Conservation (phyloP, 2,113 vertebrate species). For the Sinocyclocheilus maitianheensis region DNA sequence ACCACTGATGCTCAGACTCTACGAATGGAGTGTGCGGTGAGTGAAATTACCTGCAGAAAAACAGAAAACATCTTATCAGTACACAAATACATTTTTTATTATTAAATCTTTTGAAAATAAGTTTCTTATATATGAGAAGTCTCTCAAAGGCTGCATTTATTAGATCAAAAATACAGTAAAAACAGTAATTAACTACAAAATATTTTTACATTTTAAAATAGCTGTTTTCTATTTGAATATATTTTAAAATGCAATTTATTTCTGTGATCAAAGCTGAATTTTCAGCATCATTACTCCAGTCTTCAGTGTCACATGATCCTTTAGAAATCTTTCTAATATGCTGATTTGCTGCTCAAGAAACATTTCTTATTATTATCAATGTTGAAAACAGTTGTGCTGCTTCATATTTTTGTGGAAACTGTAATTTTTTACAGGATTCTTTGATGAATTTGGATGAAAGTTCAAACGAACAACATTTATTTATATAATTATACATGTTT, state of each 20-base stretch:
- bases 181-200: not conserved
- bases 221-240: too few species aligned
- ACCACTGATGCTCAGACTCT: slow-evolving; percentile 68
- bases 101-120: not conserved
- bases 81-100: not conserved
- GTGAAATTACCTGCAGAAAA: slow-evolving; percentile 58
- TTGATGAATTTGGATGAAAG: not conserved
- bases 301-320: not conserved
- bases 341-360: not conserved
- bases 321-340: not conserved
- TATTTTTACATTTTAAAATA: too few species aligned
- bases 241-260: too few species aligned
- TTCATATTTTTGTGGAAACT: too few species aligned
- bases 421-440: too few species aligned
- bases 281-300: not conserved
- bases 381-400: not conserved
- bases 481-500: not conserved
- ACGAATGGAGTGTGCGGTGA: slow-evolving; percentile 81
- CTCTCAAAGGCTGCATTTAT: not conserved
- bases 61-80: not conserved
- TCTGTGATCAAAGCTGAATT: not conserved
- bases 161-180: not conserved
- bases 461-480: not conserved
- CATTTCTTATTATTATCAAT: not conserved
- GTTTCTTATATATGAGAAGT: too few species aligned